These are phyloP conservation scores for Lepilemur septentrionalis DNA, from an alignment of 2,797 vertebrate species.

Conservation along the genomic window DNA sequence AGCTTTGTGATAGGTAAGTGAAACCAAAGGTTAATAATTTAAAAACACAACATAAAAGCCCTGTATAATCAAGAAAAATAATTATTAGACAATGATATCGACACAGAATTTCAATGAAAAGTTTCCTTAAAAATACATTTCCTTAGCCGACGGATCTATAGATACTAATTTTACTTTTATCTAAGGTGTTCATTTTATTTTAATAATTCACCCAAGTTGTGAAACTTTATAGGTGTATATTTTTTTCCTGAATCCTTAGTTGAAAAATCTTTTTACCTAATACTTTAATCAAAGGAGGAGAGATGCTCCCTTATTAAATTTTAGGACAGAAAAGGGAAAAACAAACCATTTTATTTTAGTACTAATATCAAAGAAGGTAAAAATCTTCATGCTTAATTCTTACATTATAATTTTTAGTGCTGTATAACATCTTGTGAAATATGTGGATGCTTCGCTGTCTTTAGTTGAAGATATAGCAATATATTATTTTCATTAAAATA, in stretches of 20 bases:
- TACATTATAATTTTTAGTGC: not conserved
- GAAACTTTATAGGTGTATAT: not conserved
- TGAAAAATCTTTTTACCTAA: not conserved
- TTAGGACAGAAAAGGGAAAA: not conserved
- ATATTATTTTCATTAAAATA: not conserved
- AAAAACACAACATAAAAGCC: not conserved
- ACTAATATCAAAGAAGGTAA: conserved; percentile 30
- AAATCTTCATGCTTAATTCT: not conserved
- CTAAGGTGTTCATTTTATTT: not conserved
- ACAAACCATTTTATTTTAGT: not conserved
- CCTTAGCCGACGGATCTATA: not conserved
- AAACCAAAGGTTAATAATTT: conserved; percentile 10
- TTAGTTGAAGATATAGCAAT: not conserved
- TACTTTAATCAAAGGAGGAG: not conserved
- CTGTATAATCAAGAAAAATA: conserved; percentile 8
- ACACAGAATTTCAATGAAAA: not conserved
- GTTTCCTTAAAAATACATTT: conserved; percentile 24
- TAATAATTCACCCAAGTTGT: not conserved
- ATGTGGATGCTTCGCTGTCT: not conserved
- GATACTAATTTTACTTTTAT: conserved; percentile 1
- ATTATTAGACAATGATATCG: conserved; percentile 24
- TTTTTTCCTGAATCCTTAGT: not conserved
- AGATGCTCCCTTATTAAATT: not conserved
- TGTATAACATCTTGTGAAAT: not conserved
- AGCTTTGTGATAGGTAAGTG: conserved; percentile 20